Evolutionary conservation across 1,140 invertebrate genomes (phyloP).

Genomic region (Eufriesea mexicana): DNA sequence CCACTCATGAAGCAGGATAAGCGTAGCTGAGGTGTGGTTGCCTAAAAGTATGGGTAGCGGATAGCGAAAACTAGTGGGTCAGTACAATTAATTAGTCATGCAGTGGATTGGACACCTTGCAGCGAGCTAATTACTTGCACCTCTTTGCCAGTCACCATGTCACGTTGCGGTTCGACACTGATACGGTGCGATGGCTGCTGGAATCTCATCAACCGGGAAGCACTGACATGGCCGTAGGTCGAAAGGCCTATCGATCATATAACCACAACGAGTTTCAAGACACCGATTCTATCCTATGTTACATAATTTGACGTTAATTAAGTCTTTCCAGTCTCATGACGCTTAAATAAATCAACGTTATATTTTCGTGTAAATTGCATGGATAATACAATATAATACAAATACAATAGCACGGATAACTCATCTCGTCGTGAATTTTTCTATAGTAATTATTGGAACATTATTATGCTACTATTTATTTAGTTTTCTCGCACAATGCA

Average conservation of each 20-base stretch:
- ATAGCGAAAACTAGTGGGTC: constrained; percentile 19
- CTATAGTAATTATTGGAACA: not conserved
- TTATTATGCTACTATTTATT: not conserved
- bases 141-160: constrained; percentile 59
- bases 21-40: not conserved
- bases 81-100: constrained; percentile 60
- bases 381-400: too few relatives aligned
- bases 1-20: too few relatives aligned
- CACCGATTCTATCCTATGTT: not conserved
- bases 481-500: too few relatives aligned
- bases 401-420: too few relatives aligned
- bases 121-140: constrained; percentile 58
- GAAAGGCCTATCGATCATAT: constrained; percentile 63
- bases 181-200: constrained; percentile 50
- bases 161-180: constrained; percentile 62
- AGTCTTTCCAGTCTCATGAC: not conserved
- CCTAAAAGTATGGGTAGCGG: not conserved
- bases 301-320: constrained; percentile 43
- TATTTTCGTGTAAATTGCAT: not conserved
- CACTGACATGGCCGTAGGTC: constrained; percentile 12
- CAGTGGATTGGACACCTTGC: constrained; percentile 47
- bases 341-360: not conserved
- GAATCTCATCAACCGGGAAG: constrained; percentile 46
- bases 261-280: constrained; percentile 48
- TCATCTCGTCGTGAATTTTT: not conserved